Base-by-base conservation (phyloP, 30 jellyfish, hydroid and myxozoan species). In the Hydractinia symbiolongicarpus region DNA sequence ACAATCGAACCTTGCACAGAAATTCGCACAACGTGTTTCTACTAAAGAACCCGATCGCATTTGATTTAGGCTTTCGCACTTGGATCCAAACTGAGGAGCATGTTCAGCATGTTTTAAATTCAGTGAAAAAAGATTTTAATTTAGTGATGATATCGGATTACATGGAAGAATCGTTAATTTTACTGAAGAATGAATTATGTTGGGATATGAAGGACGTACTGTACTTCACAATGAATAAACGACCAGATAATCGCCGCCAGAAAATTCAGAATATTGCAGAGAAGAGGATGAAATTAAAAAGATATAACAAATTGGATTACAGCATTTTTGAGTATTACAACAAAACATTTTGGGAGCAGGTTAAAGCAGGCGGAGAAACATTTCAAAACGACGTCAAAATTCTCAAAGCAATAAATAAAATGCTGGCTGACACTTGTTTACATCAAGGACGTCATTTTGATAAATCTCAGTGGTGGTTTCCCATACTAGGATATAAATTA, bases 121-220 rank as follows among this genome's bases (percentile, higher is more conserved):
- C 57, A 3, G 82, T 79, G 9, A 66, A 60, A 67, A 21, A 53
- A 79, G 87, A 79, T 69, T 79, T 61, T 66, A 20, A 79, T 66
- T 40, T 79, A 16, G 83, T 79, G 5, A 79, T 79, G 87, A 79
- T 79, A 50, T 60, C 82, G 4, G 87, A 79, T 19, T 79, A 79
- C 83, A 79, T 79, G 87, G 49, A 6, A 49, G 87, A 79, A 61
- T 79, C 87, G 49, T 67, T 79, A 58, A 68, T 79, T 15, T 51
- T 79, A 40, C 73, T 79, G 5, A 79, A 79, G 67, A 44, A 79
- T 51, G 83, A 9, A 30, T 69, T 79, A 68, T 60, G 82, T 30
- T 79, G 87, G 87, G 53, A 79, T 6, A 14, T 79, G 30, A 56
- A 79, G 50, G 87, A 79, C 67, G 66, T 79, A 30, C 54, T 79